phyloP scores from a whole-genome alignment of 2,113 vertebrate genomes.

The Sinocyclocheilus rhinocerous region DNA sequence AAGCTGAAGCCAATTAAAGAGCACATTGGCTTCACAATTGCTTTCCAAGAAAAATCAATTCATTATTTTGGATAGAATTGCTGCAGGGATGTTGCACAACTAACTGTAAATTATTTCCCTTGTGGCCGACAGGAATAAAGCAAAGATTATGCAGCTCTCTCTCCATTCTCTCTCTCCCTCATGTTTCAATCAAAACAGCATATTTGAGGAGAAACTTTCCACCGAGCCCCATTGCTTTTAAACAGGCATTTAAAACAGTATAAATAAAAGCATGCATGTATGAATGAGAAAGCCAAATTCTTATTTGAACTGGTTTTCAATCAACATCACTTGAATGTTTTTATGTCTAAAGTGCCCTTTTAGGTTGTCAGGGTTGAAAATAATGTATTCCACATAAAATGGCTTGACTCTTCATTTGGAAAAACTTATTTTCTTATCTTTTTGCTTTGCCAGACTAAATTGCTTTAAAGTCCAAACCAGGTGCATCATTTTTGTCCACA shows the following conservation, averaged over 20 bases:
- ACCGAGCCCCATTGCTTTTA: neutral
- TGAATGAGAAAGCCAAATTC: neutral
- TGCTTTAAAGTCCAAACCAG: neutral
- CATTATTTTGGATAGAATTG: conserved; percentile 55
- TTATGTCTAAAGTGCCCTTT: neutral
- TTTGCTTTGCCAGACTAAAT: neutral
- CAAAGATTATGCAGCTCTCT: conserved; percentile 29
- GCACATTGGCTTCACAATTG: conserved; percentile 44
- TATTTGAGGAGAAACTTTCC: conserved; percentile 49
- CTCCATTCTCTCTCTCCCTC: neutral
- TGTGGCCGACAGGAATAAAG: conserved; percentile 39
- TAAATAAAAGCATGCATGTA: conserved; percentile 2
- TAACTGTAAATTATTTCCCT: conserved; percentile 58
- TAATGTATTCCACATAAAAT: conserved; percentile 1
- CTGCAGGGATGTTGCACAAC: conserved; percentile 48
- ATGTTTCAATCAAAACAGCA: conserved; percentile 48
- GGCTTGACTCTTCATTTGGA: neutral
- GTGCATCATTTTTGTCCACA: neutral
- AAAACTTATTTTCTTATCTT: neutral
- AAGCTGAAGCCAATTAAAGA: conserved; percentile 64
- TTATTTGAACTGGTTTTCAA: neutral
- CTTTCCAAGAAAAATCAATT: conserved; percentile 56
- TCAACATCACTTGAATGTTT: neutral
- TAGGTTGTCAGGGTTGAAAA: neutral
- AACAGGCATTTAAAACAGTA: neutral